Conservation (phyloP, 2,888 invertebrate species). For the Trissolcus japonicus region DNA sequence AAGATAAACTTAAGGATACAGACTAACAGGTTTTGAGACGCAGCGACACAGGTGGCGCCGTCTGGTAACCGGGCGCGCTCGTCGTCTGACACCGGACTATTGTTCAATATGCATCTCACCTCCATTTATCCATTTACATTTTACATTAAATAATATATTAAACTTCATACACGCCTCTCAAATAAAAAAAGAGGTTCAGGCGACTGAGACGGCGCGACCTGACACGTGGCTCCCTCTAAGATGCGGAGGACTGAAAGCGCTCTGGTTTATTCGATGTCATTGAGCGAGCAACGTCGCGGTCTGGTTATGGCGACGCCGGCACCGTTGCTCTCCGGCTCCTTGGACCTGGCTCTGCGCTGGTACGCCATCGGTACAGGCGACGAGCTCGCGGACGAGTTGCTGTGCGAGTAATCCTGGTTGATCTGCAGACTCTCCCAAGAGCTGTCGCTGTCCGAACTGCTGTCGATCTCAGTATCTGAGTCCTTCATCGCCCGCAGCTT, state of each 20-base stretch:
- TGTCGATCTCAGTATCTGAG: slow-evolving; percentile 79
- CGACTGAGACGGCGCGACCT: background rate
- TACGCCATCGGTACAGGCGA: slow-evolving; percentile 60
- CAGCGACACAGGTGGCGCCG: background rate
- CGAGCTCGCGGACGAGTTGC: slow-evolving; percentile 52
- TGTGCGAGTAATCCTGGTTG: slow-evolving; percentile 59
- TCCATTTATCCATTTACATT: background rate
- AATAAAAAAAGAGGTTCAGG: background rate
- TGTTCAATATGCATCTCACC: background rate
- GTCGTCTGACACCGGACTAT: background rate
- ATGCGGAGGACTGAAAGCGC: too few species aligned
- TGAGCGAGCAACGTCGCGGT: slow-evolving; percentile 5
- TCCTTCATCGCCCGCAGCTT: slow-evolving; percentile 73
- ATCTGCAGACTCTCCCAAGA: slow-evolving; percentile 66
- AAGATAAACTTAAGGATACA: slow-evolving; percentile 3
- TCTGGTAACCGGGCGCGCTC: background rate
- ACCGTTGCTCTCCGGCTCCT: slow-evolving; percentile 74
- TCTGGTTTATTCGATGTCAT: slow-evolving; percentile 1
- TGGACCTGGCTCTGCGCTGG: slow-evolving; percentile 68
- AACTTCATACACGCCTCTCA: background rate
- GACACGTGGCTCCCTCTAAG: background rate
- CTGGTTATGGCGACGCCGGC: slow-evolving; percentile 32
- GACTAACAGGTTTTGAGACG: background rate
- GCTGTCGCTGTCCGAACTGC: slow-evolving; percentile 67
- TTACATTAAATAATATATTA: background rate